Evolutionary conservation across 1,140 invertebrate species (phyloP).

Genomic region (Cardiocondyla obscurior): DNA sequence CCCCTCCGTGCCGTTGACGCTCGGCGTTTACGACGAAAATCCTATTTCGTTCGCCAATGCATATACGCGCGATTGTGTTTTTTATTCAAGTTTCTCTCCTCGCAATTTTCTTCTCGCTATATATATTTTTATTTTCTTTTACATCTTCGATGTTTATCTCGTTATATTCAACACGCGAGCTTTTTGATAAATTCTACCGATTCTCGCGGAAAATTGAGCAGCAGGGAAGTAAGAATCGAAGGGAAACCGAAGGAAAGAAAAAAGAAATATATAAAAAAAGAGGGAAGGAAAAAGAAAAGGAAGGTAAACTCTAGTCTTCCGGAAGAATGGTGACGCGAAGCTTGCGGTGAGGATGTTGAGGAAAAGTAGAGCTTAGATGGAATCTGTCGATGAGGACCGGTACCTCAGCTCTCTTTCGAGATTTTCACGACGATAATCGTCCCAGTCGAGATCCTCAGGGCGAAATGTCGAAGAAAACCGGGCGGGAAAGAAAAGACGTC

Average conservation of each 20-base stretch:
- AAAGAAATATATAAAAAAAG: too few relatives aligned
- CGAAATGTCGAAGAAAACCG: constrained; percentile 51
- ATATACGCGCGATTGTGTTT: not conserved
- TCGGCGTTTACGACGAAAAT: not conserved
- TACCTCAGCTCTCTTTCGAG: constrained; percentile 60
- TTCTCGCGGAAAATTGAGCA: constrained; percentile 69
- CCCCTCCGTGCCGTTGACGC: not conserved
- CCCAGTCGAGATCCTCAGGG: constrained; percentile 66
- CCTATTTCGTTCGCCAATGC: not conserved
- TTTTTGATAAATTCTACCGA: constrained; percentile 76
- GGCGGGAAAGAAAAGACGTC: constrained; percentile 7
- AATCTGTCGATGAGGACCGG: constrained; percentile 71
- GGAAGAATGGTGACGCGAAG: constrained; percentile 33
- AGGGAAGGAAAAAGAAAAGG: constrained; percentile 21
- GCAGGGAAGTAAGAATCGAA: constrained; percentile 53
- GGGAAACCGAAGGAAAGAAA: constrained; percentile 6
- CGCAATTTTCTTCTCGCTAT: constrained; percentile 16
- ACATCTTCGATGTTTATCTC: not conserved
- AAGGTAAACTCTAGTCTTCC: not conserved
- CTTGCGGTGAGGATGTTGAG: constrained; percentile 8
- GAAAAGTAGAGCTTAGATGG: constrained; percentile 64
- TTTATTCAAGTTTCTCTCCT: not conserved
- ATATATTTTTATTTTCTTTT: constrained; percentile 29
- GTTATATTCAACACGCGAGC: constrained; percentile 23
- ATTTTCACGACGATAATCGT: constrained; percentile 75